These are phyloP conservation scores for Neopipo cinnamomea DNA, from an alignment of 2,113 vertebrate species.

Conservation along the genomic window DNA sequence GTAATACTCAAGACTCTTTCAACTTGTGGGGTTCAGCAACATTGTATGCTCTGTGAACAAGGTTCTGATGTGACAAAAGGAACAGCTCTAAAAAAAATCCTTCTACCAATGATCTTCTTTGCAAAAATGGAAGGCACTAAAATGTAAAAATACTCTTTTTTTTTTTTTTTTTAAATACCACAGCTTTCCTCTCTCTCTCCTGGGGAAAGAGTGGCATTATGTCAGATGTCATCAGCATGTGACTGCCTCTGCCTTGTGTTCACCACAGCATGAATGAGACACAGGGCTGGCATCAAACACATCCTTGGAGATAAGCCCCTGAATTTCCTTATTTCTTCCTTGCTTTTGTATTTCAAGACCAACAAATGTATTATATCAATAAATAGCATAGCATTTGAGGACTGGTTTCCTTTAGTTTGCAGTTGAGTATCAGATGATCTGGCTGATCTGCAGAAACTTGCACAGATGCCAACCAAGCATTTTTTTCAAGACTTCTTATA, in stretches of 20 bases:
- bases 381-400: not conserved
- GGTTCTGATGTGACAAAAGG: not conserved
- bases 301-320: not conserved
- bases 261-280: not conserved
- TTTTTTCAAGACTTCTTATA: not conserved
- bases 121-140: not conserved
- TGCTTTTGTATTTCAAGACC: not conserved
- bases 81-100: not conserved
- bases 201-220: not conserved
- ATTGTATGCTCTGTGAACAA: rapidly evolving
- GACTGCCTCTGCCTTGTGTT: not conserved
- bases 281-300: rapidly evolving
- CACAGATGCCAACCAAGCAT: not conserved
- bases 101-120: not conserved
- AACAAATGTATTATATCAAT: not conserved
- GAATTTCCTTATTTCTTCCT: not conserved
- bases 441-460: not conserved
- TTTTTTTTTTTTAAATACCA: no score
- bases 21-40: not conserved
- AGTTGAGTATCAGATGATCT: not conserved
- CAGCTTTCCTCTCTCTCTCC: not conserved
- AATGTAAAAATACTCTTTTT: not conserved
- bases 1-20: not conserved
- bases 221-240: not conserved
- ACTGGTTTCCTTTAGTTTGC: not conserved